Percentiles rank a stretch among this genome's conserved stretches.
Conservation (phyloP, 2,113 vertebrate genomes). For the Phrynocephalus versicolor region DNA sequence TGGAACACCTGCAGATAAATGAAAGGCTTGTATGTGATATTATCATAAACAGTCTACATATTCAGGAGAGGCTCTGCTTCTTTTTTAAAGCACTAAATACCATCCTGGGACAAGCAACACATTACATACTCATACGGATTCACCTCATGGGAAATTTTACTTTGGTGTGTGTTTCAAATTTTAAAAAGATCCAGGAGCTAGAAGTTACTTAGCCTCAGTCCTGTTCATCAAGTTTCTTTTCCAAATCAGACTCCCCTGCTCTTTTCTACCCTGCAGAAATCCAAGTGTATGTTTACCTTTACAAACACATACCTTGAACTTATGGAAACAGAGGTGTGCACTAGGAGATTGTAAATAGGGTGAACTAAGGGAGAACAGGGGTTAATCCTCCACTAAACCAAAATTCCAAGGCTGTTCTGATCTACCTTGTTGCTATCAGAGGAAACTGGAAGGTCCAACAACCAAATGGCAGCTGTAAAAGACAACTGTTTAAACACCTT, state of each 20-base stretch:
- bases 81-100: background rate
- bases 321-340: background rate
- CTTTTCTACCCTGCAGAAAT: background rate
- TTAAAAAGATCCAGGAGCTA: background rate
- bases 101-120: background rate
- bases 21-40: background rate
- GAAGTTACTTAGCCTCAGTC: background rate
- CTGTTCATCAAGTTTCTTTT: background rate
- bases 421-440: no score
- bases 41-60: background rate
- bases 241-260: background rate
- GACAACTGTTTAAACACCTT: background rate
- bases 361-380: no score
- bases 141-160: background rate
- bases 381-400: no score
- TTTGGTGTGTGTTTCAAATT: background rate
- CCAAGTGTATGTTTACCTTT: background rate
- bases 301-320: background rate
- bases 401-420: no score
- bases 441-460: background rate
- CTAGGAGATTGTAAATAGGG: background rate
- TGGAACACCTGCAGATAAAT: constrained; percentile 8
- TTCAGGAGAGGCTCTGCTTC: background rate
- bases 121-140: background rate
- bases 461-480: background rate